Percentiles rank a stretch among this genome's conserved stretches.
phyloP scores from a whole-genome alignment of 2,888 invertebrate species.

The Phengaris arion region DNA sequence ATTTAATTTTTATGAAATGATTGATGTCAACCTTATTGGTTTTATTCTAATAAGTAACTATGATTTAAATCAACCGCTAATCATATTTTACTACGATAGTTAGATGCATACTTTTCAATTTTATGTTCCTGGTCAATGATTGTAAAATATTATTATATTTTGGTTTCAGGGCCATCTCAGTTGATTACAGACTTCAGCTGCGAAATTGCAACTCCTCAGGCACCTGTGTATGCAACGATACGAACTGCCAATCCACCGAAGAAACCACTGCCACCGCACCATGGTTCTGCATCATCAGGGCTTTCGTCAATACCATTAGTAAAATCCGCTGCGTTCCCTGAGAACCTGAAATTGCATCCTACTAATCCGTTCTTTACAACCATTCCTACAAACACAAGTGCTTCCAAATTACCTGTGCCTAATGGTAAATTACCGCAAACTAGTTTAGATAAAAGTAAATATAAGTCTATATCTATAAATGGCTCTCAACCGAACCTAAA shows the following conservation, averaged over 20 bases:
- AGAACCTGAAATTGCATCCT: conserved; percentile 67
- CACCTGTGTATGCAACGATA: conserved; percentile 71
- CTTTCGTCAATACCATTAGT: conserved; percentile 61
- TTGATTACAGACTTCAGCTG: conserved; percentile 60
- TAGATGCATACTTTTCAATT: neutral
- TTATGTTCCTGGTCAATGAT: neutral
- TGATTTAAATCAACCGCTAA: neutral
- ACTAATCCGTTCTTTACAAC: conserved; percentile 75
- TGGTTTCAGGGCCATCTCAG: conserved; percentile 72
- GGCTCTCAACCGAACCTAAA: conserved; percentile 43
- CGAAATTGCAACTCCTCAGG: conserved; percentile 62
- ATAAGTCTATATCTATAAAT: conserved; percentile 51
- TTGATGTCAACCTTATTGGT: too few species aligned
- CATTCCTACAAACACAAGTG: conserved; percentile 65
- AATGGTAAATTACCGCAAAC: conserved; percentile 59
- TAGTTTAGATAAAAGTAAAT: conserved; percentile 60
- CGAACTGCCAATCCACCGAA: conserved; percentile 58
- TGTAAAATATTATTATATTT: conserved; percentile 32
- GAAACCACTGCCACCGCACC: conserved; percentile 54
- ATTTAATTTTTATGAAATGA: too few species aligned
- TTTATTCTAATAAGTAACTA: neutral
- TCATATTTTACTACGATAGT: neutral
- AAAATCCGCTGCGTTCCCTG: conserved; percentile 54
- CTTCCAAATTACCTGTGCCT: conserved; percentile 70
- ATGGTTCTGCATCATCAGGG: conserved; percentile 56